Conservation (phyloP, 2,888 invertebrate species). For the Melieria crassipennis region DNA sequence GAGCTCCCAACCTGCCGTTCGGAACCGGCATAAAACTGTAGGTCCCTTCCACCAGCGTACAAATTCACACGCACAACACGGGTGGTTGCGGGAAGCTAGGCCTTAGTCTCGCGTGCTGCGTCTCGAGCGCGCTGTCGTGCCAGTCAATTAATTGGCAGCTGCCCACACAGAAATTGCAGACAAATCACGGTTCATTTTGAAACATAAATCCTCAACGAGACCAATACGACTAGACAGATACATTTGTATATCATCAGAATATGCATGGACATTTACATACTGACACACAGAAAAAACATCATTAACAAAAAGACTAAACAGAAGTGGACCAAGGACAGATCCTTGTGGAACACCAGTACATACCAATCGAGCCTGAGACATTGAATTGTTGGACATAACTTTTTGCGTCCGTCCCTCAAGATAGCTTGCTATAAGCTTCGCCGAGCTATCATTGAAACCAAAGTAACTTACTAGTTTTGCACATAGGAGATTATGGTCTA, state of each 20-base stretch:
- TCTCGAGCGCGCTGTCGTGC: too few relatives aligned
- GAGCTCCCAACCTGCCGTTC: too few relatives aligned
- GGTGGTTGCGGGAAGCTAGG: too few relatives aligned
- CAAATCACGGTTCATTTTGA: slow-evolving; percentile 1
- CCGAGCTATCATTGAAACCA: background rate
- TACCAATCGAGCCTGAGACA: background rate
- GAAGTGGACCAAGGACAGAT: slow-evolving; percentile 9
- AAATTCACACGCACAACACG: too few relatives aligned
- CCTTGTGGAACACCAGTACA: slow-evolving; percentile 13
- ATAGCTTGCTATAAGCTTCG: background rate
- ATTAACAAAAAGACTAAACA: slow-evolving; percentile 6
- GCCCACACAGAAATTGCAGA: background rate
- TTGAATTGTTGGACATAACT: background rate
- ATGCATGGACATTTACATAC: slow-evolving; percentile 6
- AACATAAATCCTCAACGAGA: too few relatives aligned
- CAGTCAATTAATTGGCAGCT: too few relatives aligned
- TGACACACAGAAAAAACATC: slow-evolving; percentile 1
- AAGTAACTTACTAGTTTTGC: background rate
- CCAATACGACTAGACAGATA: background rate
- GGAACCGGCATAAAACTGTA: too few relatives aligned
- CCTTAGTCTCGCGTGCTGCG: too few relatives aligned
- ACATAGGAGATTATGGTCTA: background rate
- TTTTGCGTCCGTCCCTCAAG: background rate
- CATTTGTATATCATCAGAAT: slow-evolving; percentile 9
- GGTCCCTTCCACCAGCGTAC: too few relatives aligned